Conservation (phyloP, 2,113 vertebrate species). For the Pelmatolapia mariae region DNA sequence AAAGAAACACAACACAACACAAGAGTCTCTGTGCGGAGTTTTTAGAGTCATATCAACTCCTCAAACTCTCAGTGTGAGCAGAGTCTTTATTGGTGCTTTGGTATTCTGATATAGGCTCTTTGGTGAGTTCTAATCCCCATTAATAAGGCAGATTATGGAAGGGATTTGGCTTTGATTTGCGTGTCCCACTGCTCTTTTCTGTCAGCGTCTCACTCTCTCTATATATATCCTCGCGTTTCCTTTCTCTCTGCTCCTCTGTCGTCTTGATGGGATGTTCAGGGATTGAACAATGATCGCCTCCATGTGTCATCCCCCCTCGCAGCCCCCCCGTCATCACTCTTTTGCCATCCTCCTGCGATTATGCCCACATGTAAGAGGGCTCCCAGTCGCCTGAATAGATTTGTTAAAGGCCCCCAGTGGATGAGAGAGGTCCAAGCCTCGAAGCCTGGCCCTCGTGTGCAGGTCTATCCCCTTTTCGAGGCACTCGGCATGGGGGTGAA, state of each 20-base stretch:
- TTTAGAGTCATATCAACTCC: constrained; percentile 15
- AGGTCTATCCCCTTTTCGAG: constrained; percentile 78
- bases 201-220: constrained; percentile 20
- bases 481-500: constrained; percentile 77
- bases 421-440: constrained; percentile 78
- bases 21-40: background rate
- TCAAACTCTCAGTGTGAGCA: constrained; percentile 54
- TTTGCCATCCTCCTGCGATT: constrained; percentile 44
- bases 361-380: constrained; percentile 65
- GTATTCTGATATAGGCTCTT: constrained; percentile 55
- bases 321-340: constrained; percentile 17
- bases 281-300: constrained; percentile 57
- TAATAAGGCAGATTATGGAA: constrained; percentile 67
- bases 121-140: constrained; percentile 62
- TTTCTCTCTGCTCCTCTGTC: constrained; percentile 22
- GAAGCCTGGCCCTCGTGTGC: constrained; percentile 78
- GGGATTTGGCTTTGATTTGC: constrained; percentile 66
- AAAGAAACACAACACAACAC: background rate
- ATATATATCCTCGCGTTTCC: constrained; percentile 18
- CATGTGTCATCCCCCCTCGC: constrained; percentile 44
- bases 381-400: constrained; percentile 83
- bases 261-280: constrained; percentile 40
- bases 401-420: constrained; percentile 86
- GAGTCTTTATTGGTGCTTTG: constrained; percentile 55
- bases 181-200: constrained; percentile 67